Percentiles rank a stretch among this genome's conserved stretches.
phyloP scores from a whole-genome alignment of 1,140 invertebrate genomes.

The Drosophila nikananu region DNA sequence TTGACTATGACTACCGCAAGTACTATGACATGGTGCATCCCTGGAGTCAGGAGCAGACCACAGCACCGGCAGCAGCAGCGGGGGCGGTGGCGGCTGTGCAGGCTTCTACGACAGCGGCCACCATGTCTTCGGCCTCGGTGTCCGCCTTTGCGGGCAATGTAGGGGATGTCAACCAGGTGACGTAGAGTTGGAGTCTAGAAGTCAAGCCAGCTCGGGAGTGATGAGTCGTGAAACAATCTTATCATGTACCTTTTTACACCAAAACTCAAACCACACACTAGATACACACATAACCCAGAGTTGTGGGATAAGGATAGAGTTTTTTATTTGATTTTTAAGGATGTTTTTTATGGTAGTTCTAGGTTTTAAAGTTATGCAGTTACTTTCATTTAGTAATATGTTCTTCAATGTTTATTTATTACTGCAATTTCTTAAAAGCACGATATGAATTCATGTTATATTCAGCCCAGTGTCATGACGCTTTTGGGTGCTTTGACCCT shows the following conservation, averaged over 20 bases:
- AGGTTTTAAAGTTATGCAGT: neutral
- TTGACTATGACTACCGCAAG: constrained; percentile 87
- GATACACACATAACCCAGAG: constrained; percentile 7
- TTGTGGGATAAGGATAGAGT: neutral
- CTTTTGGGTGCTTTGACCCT: too few relatives aligned
- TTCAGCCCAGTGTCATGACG: neutral
- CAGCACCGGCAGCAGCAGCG: constrained; percentile 4
- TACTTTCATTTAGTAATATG: neutral
- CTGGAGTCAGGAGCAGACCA: constrained; percentile 62
- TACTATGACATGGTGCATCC: constrained; percentile 87
- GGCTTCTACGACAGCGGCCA: constrained; percentile 1
- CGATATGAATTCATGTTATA: neutral
- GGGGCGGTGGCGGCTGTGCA: neutral
- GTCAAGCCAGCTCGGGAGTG: constrained; percentile 29
- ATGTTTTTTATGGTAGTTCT: neutral
- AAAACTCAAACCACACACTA: constrained; percentile 28
- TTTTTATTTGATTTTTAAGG: neutral
- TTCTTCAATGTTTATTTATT: neutral
- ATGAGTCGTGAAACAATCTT: constrained; percentile 72
- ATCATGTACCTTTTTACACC: constrained; percentile 77
- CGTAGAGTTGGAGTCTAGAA: constrained; percentile 26
- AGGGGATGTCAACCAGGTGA: constrained; percentile 17
- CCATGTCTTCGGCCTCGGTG: neutral
- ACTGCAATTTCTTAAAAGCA: neutral
- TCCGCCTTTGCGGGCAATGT: neutral